Evolutionary conservation across 2,113 vertebrate genomes (phyloP).

Genomic region (Vidua macroura): DNA sequence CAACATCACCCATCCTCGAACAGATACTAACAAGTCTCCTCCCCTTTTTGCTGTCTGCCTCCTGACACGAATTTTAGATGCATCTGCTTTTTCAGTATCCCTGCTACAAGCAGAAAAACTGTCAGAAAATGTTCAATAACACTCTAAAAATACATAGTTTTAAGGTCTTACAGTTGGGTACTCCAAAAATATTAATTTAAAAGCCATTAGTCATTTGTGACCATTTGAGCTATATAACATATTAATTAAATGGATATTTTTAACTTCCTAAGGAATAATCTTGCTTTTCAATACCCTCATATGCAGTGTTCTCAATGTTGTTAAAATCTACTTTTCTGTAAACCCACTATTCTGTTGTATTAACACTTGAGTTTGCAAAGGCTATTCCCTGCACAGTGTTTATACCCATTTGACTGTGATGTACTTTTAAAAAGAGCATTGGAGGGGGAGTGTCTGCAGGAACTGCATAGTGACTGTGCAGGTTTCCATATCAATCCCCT

Average conservation of each 20-base stretch:
- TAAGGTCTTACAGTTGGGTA: not conserved
- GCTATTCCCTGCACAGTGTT: not conserved
- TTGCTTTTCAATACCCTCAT: not conserved
- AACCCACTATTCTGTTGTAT: not conserved
- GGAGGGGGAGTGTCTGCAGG: not conserved
- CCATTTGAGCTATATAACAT: not conserved
- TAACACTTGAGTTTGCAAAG: not conserved
- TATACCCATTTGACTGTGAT: not conserved
- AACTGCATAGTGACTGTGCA: not conserved
- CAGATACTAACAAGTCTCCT: not conserved
- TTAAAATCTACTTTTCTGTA: not conserved
- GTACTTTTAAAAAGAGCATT: not conserved
- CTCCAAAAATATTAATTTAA: not conserved
- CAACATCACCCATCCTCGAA: rapidly evolving
- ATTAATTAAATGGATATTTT: not conserved
- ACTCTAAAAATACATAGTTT: not conserved
- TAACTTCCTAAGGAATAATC: not conserved
- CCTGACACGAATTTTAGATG: not conserved
- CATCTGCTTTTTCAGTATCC: not conserved
- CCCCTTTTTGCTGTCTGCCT: not conserved
- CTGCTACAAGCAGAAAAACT: not conserved
- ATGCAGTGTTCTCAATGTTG: not conserved
- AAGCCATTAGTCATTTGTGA: not conserved
- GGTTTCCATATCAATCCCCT: not conserved
- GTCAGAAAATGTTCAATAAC: not conserved